These are phyloP conservation scores for Heptranchias perlo DNA, from an alignment of 2,113 vertebrate species.

Conservation along the genomic window DNA sequence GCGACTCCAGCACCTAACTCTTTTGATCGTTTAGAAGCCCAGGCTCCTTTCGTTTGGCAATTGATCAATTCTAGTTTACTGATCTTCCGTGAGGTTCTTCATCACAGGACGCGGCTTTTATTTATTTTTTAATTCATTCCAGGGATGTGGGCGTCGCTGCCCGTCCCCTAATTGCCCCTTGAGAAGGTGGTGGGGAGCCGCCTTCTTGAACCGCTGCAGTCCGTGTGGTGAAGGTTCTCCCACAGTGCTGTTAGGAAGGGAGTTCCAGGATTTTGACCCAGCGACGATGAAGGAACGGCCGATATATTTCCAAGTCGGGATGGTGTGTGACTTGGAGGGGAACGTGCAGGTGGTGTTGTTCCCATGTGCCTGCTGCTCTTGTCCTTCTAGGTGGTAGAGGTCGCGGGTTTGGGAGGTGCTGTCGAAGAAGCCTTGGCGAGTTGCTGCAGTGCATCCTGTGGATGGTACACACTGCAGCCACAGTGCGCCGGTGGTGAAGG, in stretches of 20 bases:
- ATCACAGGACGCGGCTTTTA: not conserved
- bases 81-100: not conserved
- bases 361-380: not conserved
- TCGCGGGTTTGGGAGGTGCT: not conserved
- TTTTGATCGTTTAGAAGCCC: too few relatives aligned
- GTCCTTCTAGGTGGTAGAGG: not conserved
- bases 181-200: too few relatives aligned
- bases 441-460: not conserved
- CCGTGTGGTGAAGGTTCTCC: not conserved
- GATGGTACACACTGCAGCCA: not conserved
- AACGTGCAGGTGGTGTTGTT: not conserved
- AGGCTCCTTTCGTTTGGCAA: too few relatives aligned
- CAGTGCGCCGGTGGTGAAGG: not conserved
- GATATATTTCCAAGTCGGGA: not conserved
- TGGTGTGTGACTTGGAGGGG: not conserved
- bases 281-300: not conserved
- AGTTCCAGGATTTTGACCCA: not conserved
- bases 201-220: not conserved
- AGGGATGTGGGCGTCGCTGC: not conserved
- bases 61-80: not conserved
- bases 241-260: not conserved
- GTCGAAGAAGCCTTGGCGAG: not conserved
- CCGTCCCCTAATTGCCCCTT: too few relatives aligned
- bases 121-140: not conserved
- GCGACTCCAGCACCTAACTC: not conserved